Base-by-base conservation (phyloP, 2,888 invertebrate species). In the Ichneumon xanthorius region DNA sequence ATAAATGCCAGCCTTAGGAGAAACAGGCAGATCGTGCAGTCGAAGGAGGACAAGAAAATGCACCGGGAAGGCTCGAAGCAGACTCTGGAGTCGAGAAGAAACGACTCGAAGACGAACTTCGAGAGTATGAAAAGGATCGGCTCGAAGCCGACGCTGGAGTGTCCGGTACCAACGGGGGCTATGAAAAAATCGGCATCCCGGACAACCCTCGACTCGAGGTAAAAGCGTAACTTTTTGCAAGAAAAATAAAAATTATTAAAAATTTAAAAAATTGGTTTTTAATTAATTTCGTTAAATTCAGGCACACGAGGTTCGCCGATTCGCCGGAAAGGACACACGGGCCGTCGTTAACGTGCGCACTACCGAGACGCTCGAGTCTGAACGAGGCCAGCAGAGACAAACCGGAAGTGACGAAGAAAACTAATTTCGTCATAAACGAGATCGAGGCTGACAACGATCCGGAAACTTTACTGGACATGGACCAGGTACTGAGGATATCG, bases 201-300 rank as follows among this genome's bases (percentile, higher is more conserved):
- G 16, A 82, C 88, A 26, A 91, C 90, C 61, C 88, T 92, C 53
- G 92, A 92, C 37, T 86, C 91, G 53, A 92, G 91, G 93, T 92
- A 84, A 81, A 84, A 81, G 50, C n/a, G 30, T 50, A 22, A 68
- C 11, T 68, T 45, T 14, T 45, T 22, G 22, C 9, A 9, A 45
- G 22, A 19, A 55, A 58, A 3, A n/a, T n/a, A 11, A 61, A 16
- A 1, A 11, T 37, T n/a, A 19, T 4, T 30, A 1, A n/a, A 61
- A 53, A 53, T 7, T 9, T 26, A 1, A 14, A 48, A 45, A 45
- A 53, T 26, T 45, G 4, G 67, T 58, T 50, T 33, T 2, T 16
- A 14, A 40, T 40, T 9, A 40, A 40, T 40, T 40, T 11, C 16
- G 1, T 14, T 14, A 50, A 50, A 58, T 22, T 72, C 70, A 92